Conservation (phyloP, 2,888 invertebrate genomes). For the Drosophila emarginata region DNA sequence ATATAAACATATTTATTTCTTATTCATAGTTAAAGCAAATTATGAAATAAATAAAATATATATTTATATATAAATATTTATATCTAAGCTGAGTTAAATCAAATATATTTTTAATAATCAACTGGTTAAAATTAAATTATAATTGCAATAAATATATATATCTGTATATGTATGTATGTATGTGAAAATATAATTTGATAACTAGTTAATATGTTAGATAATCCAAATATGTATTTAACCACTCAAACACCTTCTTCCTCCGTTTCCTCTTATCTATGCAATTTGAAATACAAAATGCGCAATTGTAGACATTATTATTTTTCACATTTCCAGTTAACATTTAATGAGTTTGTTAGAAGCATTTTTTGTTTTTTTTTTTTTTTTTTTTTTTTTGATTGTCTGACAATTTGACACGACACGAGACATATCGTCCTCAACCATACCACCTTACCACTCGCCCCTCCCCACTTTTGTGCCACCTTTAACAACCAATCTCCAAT, state of each 20-base stretch:
- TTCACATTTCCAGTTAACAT: constrained; percentile 20
- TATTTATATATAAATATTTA: too few relatives aligned
- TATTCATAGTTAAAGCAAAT: too few relatives aligned
- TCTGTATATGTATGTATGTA: neutral
- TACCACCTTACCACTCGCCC: neutral
- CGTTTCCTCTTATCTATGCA: neutral
- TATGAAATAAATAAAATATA: too few relatives aligned
- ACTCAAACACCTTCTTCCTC: neutral
- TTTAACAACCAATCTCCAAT: neutral
- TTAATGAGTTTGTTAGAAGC: constrained; percentile 24
- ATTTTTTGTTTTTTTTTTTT: constrained; percentile 22
- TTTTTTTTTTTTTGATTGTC: constrained; percentile 26
- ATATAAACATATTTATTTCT: too few relatives aligned
- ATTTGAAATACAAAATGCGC: constrained; percentile 5
- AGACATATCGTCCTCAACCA: neutral
- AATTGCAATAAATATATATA: neutral
- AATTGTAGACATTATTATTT: constrained; percentile 33
- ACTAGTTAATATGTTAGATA: neutral
- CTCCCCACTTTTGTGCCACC: neutral
- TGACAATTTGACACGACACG: constrained; percentile 40
- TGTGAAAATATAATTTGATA: neutral
- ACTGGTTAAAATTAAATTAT: neutral
- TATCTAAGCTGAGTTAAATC: too few relatives aligned
- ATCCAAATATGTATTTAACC: neutral
- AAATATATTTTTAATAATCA: too few relatives aligned